Evolutionary conservation across 1,140 invertebrate genomes (phyloP).

Genomic region (Ips typographus): DNA sequence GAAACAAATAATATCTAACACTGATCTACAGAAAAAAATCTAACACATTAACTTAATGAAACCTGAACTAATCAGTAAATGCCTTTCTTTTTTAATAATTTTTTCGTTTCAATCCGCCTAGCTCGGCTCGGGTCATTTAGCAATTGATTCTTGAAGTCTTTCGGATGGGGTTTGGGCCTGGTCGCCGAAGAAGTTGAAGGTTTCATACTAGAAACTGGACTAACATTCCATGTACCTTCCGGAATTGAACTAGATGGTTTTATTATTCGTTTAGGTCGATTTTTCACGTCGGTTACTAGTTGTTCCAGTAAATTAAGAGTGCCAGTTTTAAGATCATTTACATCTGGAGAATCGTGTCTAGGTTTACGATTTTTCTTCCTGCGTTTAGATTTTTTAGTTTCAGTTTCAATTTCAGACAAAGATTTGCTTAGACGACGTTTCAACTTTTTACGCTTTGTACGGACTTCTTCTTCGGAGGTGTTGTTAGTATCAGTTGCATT

Average conservation of each 20-base stretch:
- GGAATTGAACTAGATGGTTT: conserved; percentile 20
- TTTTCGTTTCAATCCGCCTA: conserved; percentile 36
- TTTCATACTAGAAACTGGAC: conserved; percentile 20
- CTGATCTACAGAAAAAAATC: no score
- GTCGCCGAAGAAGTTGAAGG: conserved; percentile 30
- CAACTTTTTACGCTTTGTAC: conserved; percentile 4
- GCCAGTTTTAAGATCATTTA: not conserved
- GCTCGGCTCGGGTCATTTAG: conserved; percentile 37
- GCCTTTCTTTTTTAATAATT: conserved; percentile 34
- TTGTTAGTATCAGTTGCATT: not conserved
- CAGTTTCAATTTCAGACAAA: conserved; percentile 15
- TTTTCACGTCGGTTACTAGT: conserved; percentile 38
- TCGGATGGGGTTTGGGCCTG: conserved; percentile 31
- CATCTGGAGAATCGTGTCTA: not conserved
- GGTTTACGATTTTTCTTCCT: conserved; percentile 4
- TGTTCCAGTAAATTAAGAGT: conserved; percentile 28
- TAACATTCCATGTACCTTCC: conserved; percentile 21
- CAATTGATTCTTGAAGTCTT: conserved; percentile 46
- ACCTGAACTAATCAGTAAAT: no score
- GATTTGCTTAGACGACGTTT: conserved; percentile 31
- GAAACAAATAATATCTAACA: no score
- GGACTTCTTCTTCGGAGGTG: not conserved
- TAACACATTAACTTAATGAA: no score
- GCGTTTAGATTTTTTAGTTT: conserved; percentile 6
- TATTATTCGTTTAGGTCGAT: conserved; percentile 31